These are phyloP conservation scores for Heliconius charithonia DNA, from an alignment of 2,888 invertebrate genomes.

Conservation along the genomic window DNA sequence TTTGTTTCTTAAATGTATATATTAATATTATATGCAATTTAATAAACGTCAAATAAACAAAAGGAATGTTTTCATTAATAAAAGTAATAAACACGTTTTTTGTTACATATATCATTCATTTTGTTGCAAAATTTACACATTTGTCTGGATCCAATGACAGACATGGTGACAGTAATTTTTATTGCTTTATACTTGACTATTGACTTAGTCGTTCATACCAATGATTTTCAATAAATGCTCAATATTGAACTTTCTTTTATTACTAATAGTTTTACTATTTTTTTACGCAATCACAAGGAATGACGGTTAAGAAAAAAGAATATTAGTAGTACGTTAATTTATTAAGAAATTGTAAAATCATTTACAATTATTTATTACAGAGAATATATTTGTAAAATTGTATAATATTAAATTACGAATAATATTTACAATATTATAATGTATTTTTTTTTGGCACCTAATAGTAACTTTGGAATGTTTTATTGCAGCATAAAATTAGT, in stretches of 20 bases:
- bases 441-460: neutral
- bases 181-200: constrained; percentile 2
- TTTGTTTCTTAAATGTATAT: too few species aligned
- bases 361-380: too few species aligned
- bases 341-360: neutral
- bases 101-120: too few species aligned
- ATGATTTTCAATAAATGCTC: constrained; percentile 22
- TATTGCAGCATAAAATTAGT: neutral
- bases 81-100: too few species aligned
- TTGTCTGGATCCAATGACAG: neutral
- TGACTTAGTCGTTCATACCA: neutral
- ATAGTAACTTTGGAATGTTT: constrained; percentile 9
- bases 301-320: neutral
- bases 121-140: too few species aligned
- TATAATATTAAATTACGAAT: too few species aligned
- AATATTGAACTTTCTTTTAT: constrained; percentile 15
- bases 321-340: neutral
- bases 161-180: constrained; percentile 1
- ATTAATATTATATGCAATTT: too few species aligned
- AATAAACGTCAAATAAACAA: too few species aligned
- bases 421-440: too few species aligned
- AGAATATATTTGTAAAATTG: too few species aligned
- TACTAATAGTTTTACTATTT: neutral
- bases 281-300: neutral
- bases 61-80: too few species aligned